Evolutionary conservation across 2,797 vertebrate species (phyloP), one percentile per base, ranked within the genome.

Genomic region (Leuciscus waleckii): DNA sequence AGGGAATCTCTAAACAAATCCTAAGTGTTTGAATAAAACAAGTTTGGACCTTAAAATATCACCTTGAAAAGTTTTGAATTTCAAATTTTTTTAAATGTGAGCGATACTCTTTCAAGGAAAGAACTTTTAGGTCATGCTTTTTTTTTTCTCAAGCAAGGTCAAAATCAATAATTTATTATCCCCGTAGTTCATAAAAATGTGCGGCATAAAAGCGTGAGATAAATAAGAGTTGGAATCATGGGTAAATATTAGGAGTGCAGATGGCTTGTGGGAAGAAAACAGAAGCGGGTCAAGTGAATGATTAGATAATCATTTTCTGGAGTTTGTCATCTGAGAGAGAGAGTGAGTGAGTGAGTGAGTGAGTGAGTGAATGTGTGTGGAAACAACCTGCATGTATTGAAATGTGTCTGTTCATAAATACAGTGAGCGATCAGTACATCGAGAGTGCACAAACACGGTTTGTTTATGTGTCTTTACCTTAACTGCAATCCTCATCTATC

Each of bases 161-260:
- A 83, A 73, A 73, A n/a, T 29, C 8, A n/a, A 75, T 61, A 4
- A 43, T 39, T 68, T 61, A 76, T 80, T 78, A 32, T 63, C 29
- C 14, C 26, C 11, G 7, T 63, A 61, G 29, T 49, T 63, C 51
- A 49, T 46, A 16, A 32, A 21, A 58, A 26, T 49, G 7, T 65
- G 63, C 1, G 29, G 54, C 19, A 71, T 61, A 39, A 76, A 58
- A 58, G n/a, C 29, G 1, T n/a, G 35, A 80, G 54, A 35, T 73
- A 78, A 68, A 82, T 76, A 81, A 65, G 77, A 74, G 56, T 46
- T 58, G 26, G 76, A 68, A 65, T 68, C 65, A n/a, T 75, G 67
- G 39, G 76, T 76, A 80, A 84, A 84, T 87, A 79, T 61, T 63
- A 61, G 68, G 17, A 71, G 76, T 71, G 67, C 49, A 78, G 67